These are phyloP conservation scores for Toxotes jaculatrix DNA, from an alignment of 2,113 vertebrate genomes.

Conservation along the genomic window DNA sequence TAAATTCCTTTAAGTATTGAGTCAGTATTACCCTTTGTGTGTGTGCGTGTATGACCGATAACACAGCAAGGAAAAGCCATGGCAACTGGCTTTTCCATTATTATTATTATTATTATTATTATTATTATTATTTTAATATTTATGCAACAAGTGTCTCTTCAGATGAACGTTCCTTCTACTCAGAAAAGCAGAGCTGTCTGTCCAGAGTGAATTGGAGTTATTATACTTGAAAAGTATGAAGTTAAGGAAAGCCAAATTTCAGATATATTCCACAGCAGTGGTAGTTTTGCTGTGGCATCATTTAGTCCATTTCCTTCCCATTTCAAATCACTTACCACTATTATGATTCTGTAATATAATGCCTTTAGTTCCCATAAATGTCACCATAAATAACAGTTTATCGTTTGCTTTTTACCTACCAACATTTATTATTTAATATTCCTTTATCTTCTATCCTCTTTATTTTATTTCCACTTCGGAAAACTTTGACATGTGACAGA, in stretches of 20 bases:
- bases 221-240: neutral
- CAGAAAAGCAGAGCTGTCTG: neutral
- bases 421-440: too few relatives aligned
- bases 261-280: neutral
- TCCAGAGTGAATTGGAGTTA: neutral
- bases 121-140: neutral
- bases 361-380: too few relatives aligned
- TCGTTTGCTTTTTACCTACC: too few relatives aligned
- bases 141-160: slow-evolving; percentile 12
- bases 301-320: neutral
- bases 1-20: slow-evolving; percentile 4
- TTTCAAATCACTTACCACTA: neutral
- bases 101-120: too few relatives aligned
- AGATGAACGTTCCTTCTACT: neutral
- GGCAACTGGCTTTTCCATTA: too few relatives aligned
- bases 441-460: neutral
- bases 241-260: neutral
- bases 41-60: neutral
- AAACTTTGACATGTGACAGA: too few relatives aligned
- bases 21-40: neutral
- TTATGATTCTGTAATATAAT: neutral
- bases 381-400: too few relatives aligned
- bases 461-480: neutral
- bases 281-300: neutral
- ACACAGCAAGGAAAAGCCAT: neutral